Conservation (phyloP, 1,140 invertebrate species). For the Meloidogyne chitwoodi region DNA sequence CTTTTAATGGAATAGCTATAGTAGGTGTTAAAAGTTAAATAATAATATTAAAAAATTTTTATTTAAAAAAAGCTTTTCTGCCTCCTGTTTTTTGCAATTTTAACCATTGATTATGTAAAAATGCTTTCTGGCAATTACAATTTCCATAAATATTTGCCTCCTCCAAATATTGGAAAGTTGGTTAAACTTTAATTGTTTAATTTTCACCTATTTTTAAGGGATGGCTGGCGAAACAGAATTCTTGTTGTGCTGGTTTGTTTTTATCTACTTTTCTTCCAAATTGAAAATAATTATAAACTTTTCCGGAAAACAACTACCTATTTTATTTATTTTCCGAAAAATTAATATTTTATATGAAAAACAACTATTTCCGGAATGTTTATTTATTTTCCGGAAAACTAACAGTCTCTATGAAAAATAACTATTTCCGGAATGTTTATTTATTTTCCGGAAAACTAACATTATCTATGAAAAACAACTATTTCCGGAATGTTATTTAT, state of each 20-base stretch:
- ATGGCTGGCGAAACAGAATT: conserved; percentile 34
- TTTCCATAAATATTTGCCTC: conserved; percentile 27
- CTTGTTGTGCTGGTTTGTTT: conserved; percentile 25
- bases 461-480: no score
- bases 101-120: conserved; percentile 36
- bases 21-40: background rate
- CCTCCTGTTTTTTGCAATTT: conserved; percentile 26
- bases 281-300: background rate
- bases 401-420: no score
- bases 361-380: no score
- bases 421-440: no score
- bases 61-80: conserved; percentile 12
- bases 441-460: no score
- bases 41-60: no score
- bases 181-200: background rate
- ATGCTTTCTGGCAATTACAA: conserved; percentile 40
- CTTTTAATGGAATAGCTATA: conserved; percentile 30
- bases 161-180: background rate
- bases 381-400: no score
- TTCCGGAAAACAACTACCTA: no score
- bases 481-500: no score
- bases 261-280: no score
- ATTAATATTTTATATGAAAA: no score
- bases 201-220: conserved; percentile 17
- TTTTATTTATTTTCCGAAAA: no score